Base-by-base conservation (phyloP, 2,797 vertebrate species). In the Fundulus diaphanus region DNA sequence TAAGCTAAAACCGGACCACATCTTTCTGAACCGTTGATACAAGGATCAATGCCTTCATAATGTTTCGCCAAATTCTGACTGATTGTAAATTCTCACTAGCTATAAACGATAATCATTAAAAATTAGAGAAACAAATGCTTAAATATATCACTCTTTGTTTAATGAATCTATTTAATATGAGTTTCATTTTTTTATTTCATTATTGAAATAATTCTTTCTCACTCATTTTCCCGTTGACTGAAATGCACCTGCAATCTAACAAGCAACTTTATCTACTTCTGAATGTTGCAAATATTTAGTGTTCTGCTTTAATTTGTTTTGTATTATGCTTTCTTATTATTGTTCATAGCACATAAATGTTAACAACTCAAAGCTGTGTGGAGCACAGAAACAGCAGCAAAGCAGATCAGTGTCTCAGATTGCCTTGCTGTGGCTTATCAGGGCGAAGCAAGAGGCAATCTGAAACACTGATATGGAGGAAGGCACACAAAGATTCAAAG, bases 371-470 rank as follows among this genome's bases (percentile, higher is more conserved):
- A 70, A 22, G 37, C 54, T 74, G 3, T 29, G 44, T 11, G 11
- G n/a, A 40, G 77, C 44, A 81, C 27, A 82, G 56, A 61, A 52
- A 61, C 46, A 44, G 63, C 79, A 76, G 35, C 70, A 33, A 48
- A 52, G 56, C 71, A 54, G 75, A 80, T 40, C 6, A 29, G 76
- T 46, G 59, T 61, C 78, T 83, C 81, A 74, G 42, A 82, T 74
- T 70, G 80, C 61, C 33, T 68, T 59, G 69, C 69, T 83, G 80
- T 46, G 70, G 80, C 77, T 85, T 89, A 90, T 91, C 92, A 56
- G 80, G 72, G 74, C 79, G 71, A 79, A 74, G 84, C 85, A 80
- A 85, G 75, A 79, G 67, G 66, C 72, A 85, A 82, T 87, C 69
- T 80, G 81, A 76, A 77, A 79, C 7, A 68, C 68, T 69, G 86